phyloP scores from a whole-genome alignment of 2,888 invertebrate genomes.

The Erebia epiphron region DNA sequence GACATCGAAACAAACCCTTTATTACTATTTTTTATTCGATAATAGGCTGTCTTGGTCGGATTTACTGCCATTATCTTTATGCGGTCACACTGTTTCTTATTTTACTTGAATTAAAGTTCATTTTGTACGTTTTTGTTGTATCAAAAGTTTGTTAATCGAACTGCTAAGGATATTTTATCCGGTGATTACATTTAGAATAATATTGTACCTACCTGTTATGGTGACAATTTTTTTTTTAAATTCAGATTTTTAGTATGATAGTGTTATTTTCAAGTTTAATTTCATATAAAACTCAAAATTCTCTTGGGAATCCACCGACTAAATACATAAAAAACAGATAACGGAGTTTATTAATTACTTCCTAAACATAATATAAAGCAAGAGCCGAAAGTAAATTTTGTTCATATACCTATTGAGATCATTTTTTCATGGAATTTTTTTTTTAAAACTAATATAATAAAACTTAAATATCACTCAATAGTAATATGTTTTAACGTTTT shows the following conservation, averaged over 20 bases:
- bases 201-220: constrained; percentile 54
- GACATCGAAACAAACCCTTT: constrained; percentile 53
- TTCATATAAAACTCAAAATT: not conserved
- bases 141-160: constrained; percentile 46
- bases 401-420: too few species aligned
- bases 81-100: constrained; percentile 34
- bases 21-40: constrained; percentile 54
- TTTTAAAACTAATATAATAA: too few species aligned
- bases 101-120: constrained; percentile 35
- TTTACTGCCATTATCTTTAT: constrained; percentile 38
- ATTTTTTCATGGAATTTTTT: too few species aligned
- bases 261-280: not conserved
- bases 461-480: too few species aligned
- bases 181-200: constrained; percentile 65
- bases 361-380: too few species aligned
- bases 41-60: constrained; percentile 50
- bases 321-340: too few species aligned
- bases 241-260: constrained; percentile 27
- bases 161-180: constrained; percentile 58
- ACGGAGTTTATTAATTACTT: too few species aligned
- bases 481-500: too few species aligned
- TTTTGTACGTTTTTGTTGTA: constrained; percentile 33
- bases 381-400: too few species aligned
- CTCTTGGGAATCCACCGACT: too few species aligned
- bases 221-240: constrained; percentile 65